These are phyloP conservation scores for Alentia gelatinosa DNA, from an alignment of 2,888 invertebrate species.

Conservation along the genomic window DNA sequence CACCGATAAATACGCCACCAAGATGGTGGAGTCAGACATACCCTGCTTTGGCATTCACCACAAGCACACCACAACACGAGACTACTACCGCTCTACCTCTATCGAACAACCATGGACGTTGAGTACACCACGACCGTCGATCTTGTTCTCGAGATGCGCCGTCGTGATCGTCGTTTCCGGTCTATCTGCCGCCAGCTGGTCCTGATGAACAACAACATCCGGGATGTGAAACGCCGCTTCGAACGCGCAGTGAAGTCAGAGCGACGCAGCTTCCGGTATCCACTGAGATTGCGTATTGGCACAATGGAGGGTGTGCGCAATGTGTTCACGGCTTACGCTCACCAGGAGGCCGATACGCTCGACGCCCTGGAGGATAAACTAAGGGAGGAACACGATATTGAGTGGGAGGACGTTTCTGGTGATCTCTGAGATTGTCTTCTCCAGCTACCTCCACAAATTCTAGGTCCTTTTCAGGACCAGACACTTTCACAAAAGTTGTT, in stretches of 20 bases:
- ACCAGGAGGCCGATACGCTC: background rate
- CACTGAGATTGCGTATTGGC: background rate
- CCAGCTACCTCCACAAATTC: background rate
- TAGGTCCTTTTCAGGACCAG: constrained; percentile 8
- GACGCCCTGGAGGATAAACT: constrained; percentile 17
- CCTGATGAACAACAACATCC: constrained; percentile 20
- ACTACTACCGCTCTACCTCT: too few relatives aligned
- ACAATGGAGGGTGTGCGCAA: background rate
- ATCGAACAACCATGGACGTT: too few relatives aligned
- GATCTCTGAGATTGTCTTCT: background rate
- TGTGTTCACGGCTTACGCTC: background rate
- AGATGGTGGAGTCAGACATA: too few relatives aligned
- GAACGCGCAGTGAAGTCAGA: background rate
- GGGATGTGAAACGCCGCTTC: background rate
- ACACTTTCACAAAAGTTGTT: background rate
- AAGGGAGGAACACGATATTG: background rate
- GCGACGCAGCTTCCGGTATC: constrained; percentile 16
- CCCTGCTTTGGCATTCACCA: too few relatives aligned
- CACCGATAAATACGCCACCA: too few relatives aligned
- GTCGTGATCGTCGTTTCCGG: background rate
- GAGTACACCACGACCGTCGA: background rate
- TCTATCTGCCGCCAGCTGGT: constrained; percentile 38
- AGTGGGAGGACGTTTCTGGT: background rate
- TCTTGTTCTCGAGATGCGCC: background rate
- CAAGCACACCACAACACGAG: too few relatives aligned